Evolutionary conservation across 2,113 vertebrate genomes (phyloP).

Genomic region (Gavialis gangeticus): DNA sequence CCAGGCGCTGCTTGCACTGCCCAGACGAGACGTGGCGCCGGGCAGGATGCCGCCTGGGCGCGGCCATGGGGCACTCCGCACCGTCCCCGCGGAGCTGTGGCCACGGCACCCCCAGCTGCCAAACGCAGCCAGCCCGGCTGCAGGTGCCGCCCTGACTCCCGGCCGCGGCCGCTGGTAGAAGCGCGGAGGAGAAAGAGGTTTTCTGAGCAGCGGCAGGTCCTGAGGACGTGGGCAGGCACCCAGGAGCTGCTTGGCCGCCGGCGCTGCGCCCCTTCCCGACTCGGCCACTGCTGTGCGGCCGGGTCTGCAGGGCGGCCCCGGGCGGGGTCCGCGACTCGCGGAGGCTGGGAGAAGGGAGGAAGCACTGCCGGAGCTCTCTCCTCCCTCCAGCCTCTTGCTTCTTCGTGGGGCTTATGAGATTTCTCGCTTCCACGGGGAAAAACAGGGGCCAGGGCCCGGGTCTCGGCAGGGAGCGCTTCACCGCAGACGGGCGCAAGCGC

Average conservation of each 20-base stretch:
- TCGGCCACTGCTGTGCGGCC: no score
- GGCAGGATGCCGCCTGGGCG: no score
- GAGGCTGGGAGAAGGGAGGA: not conserved
- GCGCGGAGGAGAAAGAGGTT: not conserved
- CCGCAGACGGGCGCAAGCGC: not conserved
- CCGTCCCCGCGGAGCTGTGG: no score
- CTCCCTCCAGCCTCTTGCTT: accelerated
- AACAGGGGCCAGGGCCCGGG: accelerated
- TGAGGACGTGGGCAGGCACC: not conserved
- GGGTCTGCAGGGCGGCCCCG: no score
- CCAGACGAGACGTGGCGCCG: no score
- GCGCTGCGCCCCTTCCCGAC: no score
- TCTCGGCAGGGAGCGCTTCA: not conserved
- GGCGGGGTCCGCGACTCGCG: no score
- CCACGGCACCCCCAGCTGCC: no score
- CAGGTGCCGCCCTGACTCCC: not conserved
- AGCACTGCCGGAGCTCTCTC: not conserved
- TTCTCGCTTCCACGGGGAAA: not conserved
- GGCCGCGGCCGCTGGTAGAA: not conserved
- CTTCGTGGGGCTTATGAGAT: not conserved
- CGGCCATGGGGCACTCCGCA: no score
- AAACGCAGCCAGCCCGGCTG: not conserved
- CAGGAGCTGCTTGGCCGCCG: no score
- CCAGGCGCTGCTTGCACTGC: no score
- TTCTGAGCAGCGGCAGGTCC: not conserved